Percentiles rank a stretch among this genome's conserved stretches.
phyloP scores from a whole-genome alignment of 1,140 invertebrate genomes.

The Hypothenemus hampei region DNA sequence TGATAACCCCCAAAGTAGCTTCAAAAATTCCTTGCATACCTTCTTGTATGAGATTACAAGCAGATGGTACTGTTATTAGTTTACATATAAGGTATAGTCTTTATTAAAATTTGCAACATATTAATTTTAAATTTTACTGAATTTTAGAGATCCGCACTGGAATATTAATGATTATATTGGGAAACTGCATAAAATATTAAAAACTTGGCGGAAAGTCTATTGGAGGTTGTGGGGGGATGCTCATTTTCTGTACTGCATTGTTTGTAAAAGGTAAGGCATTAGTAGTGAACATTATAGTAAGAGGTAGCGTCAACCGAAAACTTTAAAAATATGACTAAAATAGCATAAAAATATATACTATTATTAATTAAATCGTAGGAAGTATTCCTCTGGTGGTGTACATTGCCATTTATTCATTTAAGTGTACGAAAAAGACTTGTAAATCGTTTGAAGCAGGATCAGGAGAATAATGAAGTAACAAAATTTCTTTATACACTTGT shows the following conservation, averaged over 20 bases:
- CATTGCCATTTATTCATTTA: too few relatives aligned
- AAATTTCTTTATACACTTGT: too few relatives aligned
- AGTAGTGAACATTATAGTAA: too few relatives aligned
- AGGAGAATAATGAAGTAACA: too few relatives aligned
- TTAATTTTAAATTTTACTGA: neutral
- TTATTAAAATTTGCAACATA: neutral
- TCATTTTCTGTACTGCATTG: constrained; percentile 72
- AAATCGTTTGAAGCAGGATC: too few relatives aligned
- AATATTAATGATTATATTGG: constrained; percentile 77
- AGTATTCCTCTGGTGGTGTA: too few relatives aligned
- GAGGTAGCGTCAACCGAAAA: too few relatives aligned
- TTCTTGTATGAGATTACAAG: constrained; percentile 63
- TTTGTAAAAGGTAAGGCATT: constrained; percentile 56
- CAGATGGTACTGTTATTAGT: constrained; percentile 62
- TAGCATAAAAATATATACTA: too few relatives aligned
- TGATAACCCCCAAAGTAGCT: constrained; percentile 57
- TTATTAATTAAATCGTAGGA: too few relatives aligned
- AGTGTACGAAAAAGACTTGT: too few relatives aligned
- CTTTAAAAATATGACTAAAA: too few relatives aligned
- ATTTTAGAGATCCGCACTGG: constrained; percentile 68
- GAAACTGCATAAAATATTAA: constrained; percentile 68
- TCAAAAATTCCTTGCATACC: constrained; percentile 63
- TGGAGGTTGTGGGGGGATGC: constrained; percentile 88
- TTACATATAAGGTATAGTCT: constrained; percentile 61
- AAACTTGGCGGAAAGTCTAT: constrained; percentile 85